A percentile compares a stretch with the other conserved stretches of the same genome.
These are phyloP conservation scores for Jordanella pulchra DNA, from an alignment of 2,797 vertebrate genomes.

Conservation along the genomic window DNA sequence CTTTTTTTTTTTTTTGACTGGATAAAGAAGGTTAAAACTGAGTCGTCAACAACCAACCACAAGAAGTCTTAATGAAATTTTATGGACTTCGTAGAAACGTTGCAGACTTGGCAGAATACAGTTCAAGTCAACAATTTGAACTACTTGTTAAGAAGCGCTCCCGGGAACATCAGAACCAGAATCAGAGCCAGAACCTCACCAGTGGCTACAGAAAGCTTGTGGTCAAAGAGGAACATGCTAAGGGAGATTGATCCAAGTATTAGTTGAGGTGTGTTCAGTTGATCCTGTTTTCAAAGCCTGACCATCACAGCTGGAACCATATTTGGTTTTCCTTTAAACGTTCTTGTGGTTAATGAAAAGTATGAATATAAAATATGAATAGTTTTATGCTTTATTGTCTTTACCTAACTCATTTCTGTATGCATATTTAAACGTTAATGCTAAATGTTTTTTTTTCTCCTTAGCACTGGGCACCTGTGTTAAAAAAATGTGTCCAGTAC, in stretches of 20 bases:
- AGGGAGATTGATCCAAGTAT: too few species aligned
- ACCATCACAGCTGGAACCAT: too few species aligned
- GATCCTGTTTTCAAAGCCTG: not conserved
- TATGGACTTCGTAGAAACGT: not conserved
- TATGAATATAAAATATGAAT: not conserved
- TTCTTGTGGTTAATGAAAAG: too few species aligned
- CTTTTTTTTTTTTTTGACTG: too few species aligned
- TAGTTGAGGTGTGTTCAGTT: not conserved
- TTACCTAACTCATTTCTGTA: not conserved
- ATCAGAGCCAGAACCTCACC: too few species aligned
- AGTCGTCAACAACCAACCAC: not conserved
- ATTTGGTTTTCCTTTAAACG: not conserved
- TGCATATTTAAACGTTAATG: not conserved
- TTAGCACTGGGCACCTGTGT: slow-evolving; percentile 8
- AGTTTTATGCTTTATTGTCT: not conserved
- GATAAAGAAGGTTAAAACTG: not conserved
- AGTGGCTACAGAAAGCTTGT: too few species aligned
- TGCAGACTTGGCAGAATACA: not conserved
- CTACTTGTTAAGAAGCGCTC: not conserved
- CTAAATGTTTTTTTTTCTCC: not conserved
- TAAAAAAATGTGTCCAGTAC: slow-evolving; percentile 13
- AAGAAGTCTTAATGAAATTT: not conserved
- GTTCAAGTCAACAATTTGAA: not conserved
- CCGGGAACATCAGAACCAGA: too few species aligned
- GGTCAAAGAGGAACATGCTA: too few species aligned